These are phyloP conservation scores for Aphaenogaster rudis DNA, from an alignment of 1,140 invertebrate species.

Conservation along the genomic window DNA sequence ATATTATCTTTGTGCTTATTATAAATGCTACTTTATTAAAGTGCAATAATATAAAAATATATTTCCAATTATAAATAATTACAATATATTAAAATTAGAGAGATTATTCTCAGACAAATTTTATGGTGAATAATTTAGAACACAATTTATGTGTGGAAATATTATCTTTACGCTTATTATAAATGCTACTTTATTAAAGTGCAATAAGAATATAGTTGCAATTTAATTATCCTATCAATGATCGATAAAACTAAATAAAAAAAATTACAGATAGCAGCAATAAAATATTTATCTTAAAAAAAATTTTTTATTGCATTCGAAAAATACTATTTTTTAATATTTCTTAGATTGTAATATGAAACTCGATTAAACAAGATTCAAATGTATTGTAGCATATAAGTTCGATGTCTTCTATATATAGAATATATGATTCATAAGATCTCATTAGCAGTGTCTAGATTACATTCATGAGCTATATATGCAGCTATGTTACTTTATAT, in stretches of 20 bases:
- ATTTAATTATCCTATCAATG: not conserved
- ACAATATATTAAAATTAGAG: not conserved
- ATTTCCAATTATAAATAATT: not conserved
- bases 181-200: not conserved
- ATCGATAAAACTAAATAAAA: not conserved
- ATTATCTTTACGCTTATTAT: not conserved
- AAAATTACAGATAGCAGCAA: not conserved
- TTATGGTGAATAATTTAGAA: not conserved
- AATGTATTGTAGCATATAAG: not conserved
- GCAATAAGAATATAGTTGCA: not conserved
- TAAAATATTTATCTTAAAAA: not conserved
- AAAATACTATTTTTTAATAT: not conserved
- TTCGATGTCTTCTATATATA: conserved; percentile 17
- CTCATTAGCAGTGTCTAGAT: conserved; percentile 32
- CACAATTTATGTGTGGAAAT: not conserved
- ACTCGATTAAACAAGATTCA: not conserved
- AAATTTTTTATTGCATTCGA: not conserved
- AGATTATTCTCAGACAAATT: not conserved
- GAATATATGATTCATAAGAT: conserved; percentile 19
- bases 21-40: not conserved
- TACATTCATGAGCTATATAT: conserved; percentile 7
- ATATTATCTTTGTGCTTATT: not conserved
- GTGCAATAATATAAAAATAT: not conserved
- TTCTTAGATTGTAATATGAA: not conserved
- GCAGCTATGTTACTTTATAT: conserved; percentile 1